These are phyloP conservation scores for Petroica traversi DNA, from an alignment of 2,113 vertebrate genomes.

Conservation along the genomic window DNA sequence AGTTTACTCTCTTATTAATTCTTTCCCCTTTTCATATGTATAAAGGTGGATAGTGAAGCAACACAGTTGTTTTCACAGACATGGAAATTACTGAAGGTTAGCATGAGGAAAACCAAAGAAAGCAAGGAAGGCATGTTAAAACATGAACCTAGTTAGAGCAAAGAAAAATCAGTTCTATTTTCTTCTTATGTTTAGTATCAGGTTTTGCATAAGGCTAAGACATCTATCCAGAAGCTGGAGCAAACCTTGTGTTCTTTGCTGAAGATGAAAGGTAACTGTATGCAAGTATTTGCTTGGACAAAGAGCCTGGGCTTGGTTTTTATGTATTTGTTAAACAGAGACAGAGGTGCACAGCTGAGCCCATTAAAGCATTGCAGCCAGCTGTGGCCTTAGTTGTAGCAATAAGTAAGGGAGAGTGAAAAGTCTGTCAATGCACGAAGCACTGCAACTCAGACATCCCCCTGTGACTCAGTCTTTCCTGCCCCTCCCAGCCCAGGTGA, in stretches of 20 bases:
- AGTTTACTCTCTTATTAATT: neutral
- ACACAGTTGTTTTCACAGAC: neutral
- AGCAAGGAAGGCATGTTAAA: neutral
- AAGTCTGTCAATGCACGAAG: neutral
- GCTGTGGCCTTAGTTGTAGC: neutral
- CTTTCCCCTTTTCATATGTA: neutral
- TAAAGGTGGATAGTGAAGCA: neutral
- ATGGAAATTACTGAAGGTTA: neutral
- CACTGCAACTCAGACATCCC: neutral
- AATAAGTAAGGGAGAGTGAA: neutral
- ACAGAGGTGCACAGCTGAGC: neutral
- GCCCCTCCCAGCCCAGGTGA: neutral
- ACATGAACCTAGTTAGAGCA: neutral
- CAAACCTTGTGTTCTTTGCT: constrained; percentile 75
- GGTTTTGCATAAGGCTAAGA: constrained; percentile 78
- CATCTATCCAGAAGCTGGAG: constrained; percentile 78
- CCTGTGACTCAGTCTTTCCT: neutral
- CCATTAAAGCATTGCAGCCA: neutral
- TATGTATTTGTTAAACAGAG: neutral
- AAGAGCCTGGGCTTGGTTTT: neutral
- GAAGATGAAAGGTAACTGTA: constrained; percentile 79
- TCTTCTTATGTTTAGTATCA: constrained; percentile 79
- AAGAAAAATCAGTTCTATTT: neutral
- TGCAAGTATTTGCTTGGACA: neutral
- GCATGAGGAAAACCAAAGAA: neutral